Evolutionary conservation across 2,888 invertebrate genomes (phyloP).

Genomic region (Erebia palarica): DNA sequence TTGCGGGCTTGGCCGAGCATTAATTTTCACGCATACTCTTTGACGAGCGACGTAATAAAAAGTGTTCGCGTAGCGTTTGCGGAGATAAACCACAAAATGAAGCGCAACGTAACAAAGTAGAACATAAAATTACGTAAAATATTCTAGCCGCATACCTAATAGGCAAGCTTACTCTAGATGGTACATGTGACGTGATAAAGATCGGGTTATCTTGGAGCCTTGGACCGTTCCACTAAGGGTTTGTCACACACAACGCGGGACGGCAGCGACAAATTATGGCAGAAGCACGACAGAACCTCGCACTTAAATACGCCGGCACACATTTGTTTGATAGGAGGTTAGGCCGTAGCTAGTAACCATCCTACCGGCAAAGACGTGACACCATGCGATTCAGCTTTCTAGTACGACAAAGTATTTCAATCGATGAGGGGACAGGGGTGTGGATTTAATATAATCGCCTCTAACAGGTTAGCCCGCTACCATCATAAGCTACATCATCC

Average conservation of each 20-base stretch:
- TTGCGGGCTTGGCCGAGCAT: too few species aligned
- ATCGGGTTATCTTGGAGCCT: constrained; percentile 12
- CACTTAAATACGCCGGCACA: too few species aligned
- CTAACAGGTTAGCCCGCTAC: too few species aligned
- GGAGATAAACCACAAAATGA: constrained; percentile 3
- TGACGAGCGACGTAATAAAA: neutral
- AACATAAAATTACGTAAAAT: neutral
- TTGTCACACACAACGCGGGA: neutral
- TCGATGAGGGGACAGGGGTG: too few species aligned
- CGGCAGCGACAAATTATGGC: neutral
- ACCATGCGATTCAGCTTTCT: too few species aligned
- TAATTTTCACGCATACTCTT: neutral
- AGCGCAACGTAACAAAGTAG: constrained; percentile 1
- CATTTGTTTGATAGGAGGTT: too few species aligned
- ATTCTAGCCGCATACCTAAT: neutral
- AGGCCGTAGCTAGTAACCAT: too few species aligned
- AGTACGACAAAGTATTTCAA: too few species aligned
- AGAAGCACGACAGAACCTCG: too few species aligned
- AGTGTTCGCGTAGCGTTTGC: neutral
- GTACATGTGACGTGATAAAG: neutral
- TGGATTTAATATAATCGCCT: too few species aligned
- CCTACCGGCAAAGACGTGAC: too few species aligned
- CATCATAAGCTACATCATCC: too few species aligned
- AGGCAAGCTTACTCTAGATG: neutral
- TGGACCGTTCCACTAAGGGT: constrained; percentile 7